Evolutionary conservation across 2,113 vertebrate species (phyloP).

Genomic region (Pseudorhombus dupliciocellatus): DNA sequence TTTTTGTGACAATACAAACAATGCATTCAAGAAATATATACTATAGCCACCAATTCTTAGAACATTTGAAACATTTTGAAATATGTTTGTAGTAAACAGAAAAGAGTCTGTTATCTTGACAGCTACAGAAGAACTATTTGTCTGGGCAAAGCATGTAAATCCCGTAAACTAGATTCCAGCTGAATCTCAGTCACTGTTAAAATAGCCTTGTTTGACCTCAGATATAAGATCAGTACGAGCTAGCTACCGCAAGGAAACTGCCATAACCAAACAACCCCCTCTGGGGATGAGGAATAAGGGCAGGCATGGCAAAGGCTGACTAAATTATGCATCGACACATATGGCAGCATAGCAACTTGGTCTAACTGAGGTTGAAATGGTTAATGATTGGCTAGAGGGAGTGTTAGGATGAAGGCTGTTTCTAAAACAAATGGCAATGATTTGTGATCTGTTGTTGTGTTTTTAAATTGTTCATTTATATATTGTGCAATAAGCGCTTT

Average conservation of each 20-base stretch:
- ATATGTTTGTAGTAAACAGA: neutral
- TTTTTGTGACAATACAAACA: neutral
- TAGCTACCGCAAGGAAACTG: conserved; percentile 23
- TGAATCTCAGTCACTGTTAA: conserved; percentile 16
- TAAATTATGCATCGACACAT: conserved; percentile 85
- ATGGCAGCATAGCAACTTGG: conserved; percentile 71
- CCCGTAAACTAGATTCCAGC: conserved; percentile 1
- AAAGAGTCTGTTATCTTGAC: too few relatives aligned
- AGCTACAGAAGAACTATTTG: too few relatives aligned
- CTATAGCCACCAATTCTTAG: neutral
- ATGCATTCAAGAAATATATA: neutral
- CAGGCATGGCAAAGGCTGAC: conserved; percentile 64
- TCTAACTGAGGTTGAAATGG: conserved; percentile 73
- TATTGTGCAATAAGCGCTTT: conserved; percentile 7
- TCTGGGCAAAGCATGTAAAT: too few relatives aligned
- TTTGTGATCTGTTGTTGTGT: conserved; percentile 19
- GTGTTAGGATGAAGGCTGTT: conserved; percentile 62
- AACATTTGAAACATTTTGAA: neutral
- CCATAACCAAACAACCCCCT: conserved; percentile 53
- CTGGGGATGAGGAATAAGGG: conserved; percentile 68
- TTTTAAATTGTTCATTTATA: conserved; percentile 14
- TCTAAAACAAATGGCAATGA: conserved; percentile 57
- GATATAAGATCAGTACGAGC: conserved; percentile 9
- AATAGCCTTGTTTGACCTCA: conserved; percentile 34
- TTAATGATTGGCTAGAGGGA: conserved; percentile 79